Conservation (phyloP, 1,140 invertebrate species). For the Centruroides sculpturatus region DNA sequence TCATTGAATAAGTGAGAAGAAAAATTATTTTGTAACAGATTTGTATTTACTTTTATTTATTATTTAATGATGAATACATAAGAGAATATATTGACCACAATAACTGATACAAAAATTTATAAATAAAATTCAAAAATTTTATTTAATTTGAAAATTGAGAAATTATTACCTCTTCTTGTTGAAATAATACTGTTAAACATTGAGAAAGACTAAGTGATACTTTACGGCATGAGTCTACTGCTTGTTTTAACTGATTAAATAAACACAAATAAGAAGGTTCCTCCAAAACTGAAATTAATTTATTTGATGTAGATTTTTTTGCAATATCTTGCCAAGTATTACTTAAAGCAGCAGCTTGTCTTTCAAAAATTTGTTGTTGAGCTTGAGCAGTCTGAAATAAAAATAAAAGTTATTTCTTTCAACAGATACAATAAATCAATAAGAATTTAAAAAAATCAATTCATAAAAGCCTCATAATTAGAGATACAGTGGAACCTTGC, state of each 20-base stretch:
- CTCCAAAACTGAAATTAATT: neutral
- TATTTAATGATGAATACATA: too few species aligned
- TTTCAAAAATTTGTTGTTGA: constrained; percentile 42
- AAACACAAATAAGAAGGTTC: neutral
- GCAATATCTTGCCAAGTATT: neutral
- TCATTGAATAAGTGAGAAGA: too few species aligned
- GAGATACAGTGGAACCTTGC: too few species aligned
- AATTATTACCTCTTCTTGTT: constrained; percentile 36
- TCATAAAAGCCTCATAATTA: too few species aligned
- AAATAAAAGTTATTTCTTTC: neutral
- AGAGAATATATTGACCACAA: too few species aligned
- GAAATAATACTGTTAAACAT: constrained; percentile 34
- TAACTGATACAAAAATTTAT: too few species aligned
- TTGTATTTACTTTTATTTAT: too few species aligned
- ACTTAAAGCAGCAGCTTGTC: constrained; percentile 29
- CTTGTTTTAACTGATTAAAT: neutral
- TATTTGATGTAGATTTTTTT: neutral
- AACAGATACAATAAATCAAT: too few species aligned
- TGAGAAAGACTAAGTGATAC: constrained; percentile 23
- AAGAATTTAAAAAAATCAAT: too few species aligned
- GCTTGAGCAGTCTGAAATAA: constrained; percentile 42
- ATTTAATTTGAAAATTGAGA: neutral
- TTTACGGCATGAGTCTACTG: constrained; percentile 4
- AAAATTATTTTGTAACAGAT: too few species aligned
- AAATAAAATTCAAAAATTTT: neutral